Conservation (phyloP, 1,140 invertebrate genomes). For the Apis mellifera region DNA sequence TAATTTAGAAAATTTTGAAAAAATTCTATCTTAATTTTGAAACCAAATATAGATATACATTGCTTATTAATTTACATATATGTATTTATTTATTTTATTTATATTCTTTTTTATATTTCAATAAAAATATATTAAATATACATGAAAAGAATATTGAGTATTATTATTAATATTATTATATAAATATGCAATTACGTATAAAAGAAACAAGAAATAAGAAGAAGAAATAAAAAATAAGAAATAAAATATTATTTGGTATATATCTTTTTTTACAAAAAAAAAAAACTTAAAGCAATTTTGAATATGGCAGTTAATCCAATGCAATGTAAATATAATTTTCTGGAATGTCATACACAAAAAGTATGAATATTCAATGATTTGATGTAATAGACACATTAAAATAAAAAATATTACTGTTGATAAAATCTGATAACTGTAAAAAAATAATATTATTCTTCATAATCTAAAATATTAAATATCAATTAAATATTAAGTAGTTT, state of each 20-base stretch:
- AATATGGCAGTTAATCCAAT: constrained; percentile 42
- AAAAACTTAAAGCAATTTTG: constrained; percentile 14
- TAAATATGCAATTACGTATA: constrained; percentile 6
- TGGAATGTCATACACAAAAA: constrained; percentile 55
- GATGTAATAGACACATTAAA: constrained; percentile 28
- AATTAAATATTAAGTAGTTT: constrained; percentile 40
- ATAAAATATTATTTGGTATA: constrained; percentile 3
- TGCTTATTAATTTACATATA: constrained; percentile 42
- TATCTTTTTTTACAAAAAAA: constrained; percentile 21
- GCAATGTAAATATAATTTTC: constrained; percentile 32
- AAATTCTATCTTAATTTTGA: constrained; percentile 40
- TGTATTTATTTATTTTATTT: constrained; percentile 12
- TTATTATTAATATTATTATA: constrained; percentile 28
- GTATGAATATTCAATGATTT: constrained; percentile 54
- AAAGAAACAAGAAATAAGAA: constrained; percentile 20
- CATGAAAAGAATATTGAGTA: constrained; percentile 39
- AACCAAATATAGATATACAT: constrained; percentile 65
- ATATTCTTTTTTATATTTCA: neutral
- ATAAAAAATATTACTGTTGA: constrained; percentile 26
- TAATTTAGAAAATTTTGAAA: constrained; percentile 29
- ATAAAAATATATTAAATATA: constrained; percentile 13
- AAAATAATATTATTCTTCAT: neutral
- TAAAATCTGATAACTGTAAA: neutral
- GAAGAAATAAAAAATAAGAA: too few relatives aligned
- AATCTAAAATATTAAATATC: constrained; percentile 8